A percentile compares a stretch with the other conserved stretches of the same genome.
Evolutionary conservation across 2,888 invertebrate species (phyloP).

Genomic region (Lumbricus terrestris): DNA sequence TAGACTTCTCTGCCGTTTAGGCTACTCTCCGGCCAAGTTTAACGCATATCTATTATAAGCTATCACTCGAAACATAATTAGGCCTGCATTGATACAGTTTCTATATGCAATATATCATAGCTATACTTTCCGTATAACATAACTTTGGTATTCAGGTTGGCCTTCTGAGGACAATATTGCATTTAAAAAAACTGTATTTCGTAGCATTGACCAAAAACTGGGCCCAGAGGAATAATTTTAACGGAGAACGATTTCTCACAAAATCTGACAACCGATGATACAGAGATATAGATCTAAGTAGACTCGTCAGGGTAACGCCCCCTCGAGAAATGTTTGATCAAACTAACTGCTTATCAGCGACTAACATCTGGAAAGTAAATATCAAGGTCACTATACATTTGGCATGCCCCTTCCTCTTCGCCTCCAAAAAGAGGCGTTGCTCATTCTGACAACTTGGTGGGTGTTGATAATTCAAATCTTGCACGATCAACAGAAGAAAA

Average conservation of each 20-base stretch:
- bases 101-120: no score
- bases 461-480: neutral
- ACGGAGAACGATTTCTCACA: neutral
- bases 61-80: no score
- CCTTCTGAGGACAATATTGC: neutral
- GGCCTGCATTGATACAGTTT: no score
- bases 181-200: neutral
- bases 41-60: no score
- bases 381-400: slow-evolving; percentile 3
- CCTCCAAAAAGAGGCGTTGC: neutral
- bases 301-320: neutral
- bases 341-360: neutral
- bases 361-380: neutral
- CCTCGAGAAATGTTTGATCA: neutral
- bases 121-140: no score
- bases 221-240: neutral
- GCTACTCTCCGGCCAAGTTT: no score
- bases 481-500: neutral
- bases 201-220: neutral
- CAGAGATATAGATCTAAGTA: neutral
- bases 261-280: neutral
- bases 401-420: neutral
- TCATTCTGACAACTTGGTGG: neutral
- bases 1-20: no score
- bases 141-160: no score